Evolutionary conservation across 2,113 vertebrate genomes (phyloP).

Genomic region (Spermophilus dauricus): DNA sequence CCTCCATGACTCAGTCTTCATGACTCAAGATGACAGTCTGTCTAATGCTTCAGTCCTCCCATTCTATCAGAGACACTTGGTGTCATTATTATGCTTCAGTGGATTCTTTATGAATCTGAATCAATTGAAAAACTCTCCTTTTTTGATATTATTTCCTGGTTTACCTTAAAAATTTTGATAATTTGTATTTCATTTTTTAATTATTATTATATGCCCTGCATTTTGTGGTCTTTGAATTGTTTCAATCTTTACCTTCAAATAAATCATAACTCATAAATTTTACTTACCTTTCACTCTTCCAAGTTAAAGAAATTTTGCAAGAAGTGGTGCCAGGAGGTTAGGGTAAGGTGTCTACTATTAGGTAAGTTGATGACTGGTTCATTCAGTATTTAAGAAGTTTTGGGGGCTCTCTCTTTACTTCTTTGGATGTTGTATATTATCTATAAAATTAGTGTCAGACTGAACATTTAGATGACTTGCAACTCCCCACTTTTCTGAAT

Average conservation of each 20-base stretch:
- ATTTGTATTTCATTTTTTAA: neutral
- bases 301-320: neutral
- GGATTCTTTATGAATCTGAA: neutral
- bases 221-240: neutral
- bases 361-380: neutral
- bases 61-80: neutral
- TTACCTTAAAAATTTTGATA: neutral
- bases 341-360: neutral
- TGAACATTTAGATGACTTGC: neutral
- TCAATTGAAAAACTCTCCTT: neutral
- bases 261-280: neutral
- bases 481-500: neutral
- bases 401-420: neutral
- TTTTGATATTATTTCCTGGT: neutral
- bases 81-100: neutral
- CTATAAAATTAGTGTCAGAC: neutral
- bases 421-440: neutral
- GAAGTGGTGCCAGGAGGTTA: neutral
- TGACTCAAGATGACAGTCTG: constrained; percentile 15
- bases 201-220: neutral
- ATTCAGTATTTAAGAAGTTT: neutral
- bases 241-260: neutral
- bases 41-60: neutral
- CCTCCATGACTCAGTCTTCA: neutral
- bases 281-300: neutral